These are phyloP conservation scores for Canis aureus DNA, from an alignment of 2,113 vertebrate genomes.

Conservation along the genomic window DNA sequence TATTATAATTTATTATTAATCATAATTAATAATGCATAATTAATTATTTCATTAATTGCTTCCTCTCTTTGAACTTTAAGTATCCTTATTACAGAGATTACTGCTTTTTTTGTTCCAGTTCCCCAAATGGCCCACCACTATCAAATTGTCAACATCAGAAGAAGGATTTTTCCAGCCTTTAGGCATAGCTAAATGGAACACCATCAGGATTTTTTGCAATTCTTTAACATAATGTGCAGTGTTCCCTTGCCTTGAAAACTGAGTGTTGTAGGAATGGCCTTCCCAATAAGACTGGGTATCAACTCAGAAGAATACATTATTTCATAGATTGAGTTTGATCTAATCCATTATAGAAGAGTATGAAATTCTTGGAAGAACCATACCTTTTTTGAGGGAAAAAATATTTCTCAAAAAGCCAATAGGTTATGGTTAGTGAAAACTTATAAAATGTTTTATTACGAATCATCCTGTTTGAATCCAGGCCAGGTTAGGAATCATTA, in stretches of 20 bases:
- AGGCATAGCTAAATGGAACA: not conserved
- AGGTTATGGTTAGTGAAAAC: not conserved
- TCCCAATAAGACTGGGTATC: not conserved
- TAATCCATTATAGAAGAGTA: not conserved
- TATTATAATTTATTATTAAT: not conserved
- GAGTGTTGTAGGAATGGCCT: not conserved
- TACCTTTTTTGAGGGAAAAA: not conserved
- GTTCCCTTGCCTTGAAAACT: not conserved
- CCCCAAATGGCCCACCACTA: accelerated
- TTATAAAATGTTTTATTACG: not conserved
- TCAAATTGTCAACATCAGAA: not conserved
- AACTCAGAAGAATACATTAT: not conserved
- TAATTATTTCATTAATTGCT: not conserved
- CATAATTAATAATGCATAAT: not conserved
- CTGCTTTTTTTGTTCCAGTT: not conserved
- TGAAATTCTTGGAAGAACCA: not conserved
- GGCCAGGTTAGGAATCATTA: not conserved
- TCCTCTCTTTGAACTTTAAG: not conserved
- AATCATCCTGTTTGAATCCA: not conserved
- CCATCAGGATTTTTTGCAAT: not conserved
- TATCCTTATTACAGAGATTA: not conserved
- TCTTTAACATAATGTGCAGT: not conserved
- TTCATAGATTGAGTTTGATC: not conserved
- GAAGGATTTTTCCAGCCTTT: not conserved
- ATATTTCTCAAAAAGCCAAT: not conserved